Percentiles rank a stretch among this genome's conserved stretches.
Evolutionary conservation across 2,797 vertebrate species (phyloP).

Genomic region (Sebastes taczanowskii): DNA sequence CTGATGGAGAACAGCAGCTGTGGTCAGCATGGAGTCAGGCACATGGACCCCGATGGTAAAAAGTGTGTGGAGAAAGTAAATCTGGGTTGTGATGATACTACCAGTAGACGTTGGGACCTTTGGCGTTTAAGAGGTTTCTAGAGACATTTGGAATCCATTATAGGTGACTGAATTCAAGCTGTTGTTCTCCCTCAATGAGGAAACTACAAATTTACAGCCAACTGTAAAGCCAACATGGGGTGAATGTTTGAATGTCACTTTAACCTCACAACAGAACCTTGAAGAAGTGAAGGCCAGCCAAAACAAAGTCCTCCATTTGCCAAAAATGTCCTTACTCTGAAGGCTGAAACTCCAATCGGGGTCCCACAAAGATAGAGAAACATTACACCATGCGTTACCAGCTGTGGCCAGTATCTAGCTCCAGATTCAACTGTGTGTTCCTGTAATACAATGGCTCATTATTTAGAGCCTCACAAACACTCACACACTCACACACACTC

Average conservation of each 20-base stretch:
- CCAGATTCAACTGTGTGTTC: constrained; percentile 61
- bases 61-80: not conserved
- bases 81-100: not conserved
- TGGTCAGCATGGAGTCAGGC: not conserved
- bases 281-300: constrained; percentile 11
- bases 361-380: constrained; percentile 45
- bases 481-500: constrained; percentile 17
- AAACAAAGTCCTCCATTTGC: not conserved
- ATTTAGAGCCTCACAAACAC: constrained; percentile 62
- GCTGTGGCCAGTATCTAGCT: constrained; percentile 61
- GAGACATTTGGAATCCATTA: not conserved
- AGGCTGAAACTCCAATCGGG: constrained; percentile 22
- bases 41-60: not conserved
- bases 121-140: not conserved
- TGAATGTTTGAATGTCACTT: not conserved
- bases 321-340: constrained; percentile 7
- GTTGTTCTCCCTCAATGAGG: not conserved
- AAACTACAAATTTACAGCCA: not conserved
- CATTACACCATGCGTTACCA: constrained; percentile 61
- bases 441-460: constrained; percentile 82
- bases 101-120: not conserved
- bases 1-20: constrained; percentile 30
- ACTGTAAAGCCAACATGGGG: not conserved
- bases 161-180: not conserved
- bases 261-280: constrained; percentile 10